A percentile compares a stretch with the other conserved stretches of the same genome.
Conservation (phyloP, 2,113 vertebrate species). For the Ictidomys tridecemlineatus region DNA sequence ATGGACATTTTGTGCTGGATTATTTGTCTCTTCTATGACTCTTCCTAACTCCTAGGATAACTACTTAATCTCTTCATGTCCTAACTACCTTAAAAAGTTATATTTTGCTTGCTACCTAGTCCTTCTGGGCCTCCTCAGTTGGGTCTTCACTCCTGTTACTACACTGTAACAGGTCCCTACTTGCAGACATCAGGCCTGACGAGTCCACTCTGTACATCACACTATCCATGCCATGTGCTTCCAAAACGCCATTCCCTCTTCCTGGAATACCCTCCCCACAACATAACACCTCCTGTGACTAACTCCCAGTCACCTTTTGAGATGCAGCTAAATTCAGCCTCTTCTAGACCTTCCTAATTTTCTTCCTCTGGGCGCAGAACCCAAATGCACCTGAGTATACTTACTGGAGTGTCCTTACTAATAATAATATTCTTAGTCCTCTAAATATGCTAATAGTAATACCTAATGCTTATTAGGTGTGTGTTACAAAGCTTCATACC, state of each 20-base stretch:
- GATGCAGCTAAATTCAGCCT: background rate
- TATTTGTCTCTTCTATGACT: background rate
- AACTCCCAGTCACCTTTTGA: background rate
- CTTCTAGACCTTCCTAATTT: background rate
- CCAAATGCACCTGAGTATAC: background rate
- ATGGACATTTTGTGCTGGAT: background rate
- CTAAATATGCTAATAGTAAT: background rate
- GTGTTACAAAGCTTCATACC: background rate
- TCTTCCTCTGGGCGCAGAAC: background rate
- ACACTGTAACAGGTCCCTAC: background rate
- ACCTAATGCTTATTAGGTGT: background rate
- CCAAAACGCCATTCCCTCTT: background rate
- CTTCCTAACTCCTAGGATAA: background rate
- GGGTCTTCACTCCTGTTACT: background rate
- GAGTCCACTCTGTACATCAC: accelerated
- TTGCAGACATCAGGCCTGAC: accelerated
- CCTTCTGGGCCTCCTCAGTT: background rate
- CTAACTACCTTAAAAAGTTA: background rate
- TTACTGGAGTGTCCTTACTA: no score
- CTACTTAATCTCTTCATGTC: background rate
- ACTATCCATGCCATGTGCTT: background rate
- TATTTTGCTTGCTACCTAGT: background rate
- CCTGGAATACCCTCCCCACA: background rate
- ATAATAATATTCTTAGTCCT: background rate
- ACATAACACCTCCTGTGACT: background rate